phyloP scores from a whole-genome alignment of 2,888 invertebrate genomes.

The Scelioninae gen. 2 region DNA sequence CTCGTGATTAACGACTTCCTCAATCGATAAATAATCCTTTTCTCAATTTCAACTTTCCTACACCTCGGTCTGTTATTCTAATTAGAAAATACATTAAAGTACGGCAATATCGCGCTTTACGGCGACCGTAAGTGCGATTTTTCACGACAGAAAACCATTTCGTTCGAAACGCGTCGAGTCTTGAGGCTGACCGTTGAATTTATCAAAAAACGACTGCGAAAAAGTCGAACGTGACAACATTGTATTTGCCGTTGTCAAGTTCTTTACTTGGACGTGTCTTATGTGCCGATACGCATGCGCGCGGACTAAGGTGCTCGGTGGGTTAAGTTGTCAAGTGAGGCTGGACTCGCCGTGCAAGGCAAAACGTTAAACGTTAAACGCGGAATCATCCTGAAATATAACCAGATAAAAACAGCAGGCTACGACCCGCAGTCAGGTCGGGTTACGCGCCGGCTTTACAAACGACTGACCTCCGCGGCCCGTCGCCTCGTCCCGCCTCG shows the following conservation, averaged over 20 bases:
- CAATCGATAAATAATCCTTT: conserved; percentile 29
- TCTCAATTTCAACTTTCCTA: not conserved
- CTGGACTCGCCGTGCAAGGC: conserved; percentile 50
- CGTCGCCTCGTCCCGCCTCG: conserved; percentile 60
- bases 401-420: conserved; percentile 74
- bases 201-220: not conserved
- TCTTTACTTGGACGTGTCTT: no score
- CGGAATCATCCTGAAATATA: conserved; percentile 74
- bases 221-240: not conserved
- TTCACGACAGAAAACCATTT: conserved; percentile 3
- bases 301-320: conserved; percentile 14
- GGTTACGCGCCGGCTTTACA: conserved; percentile 73
- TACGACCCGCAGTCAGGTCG: conserved; percentile 72
- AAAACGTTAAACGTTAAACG: conserved; percentile 66
- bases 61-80: conserved; percentile 26
- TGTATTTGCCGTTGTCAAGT: not conserved
- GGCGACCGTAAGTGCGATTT: conserved; percentile 19
- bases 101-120: conserved; percentile 26
- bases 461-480: conserved; percentile 70
- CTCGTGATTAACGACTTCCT: conserved; percentile 34
- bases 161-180: not conserved
- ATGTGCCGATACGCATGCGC: conserved; percentile 7
- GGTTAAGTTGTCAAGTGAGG: conserved; percentile 71
- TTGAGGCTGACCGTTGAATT: conserved; percentile 17
- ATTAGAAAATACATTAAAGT: conserved; percentile 31